phyloP scores from a whole-genome alignment of 2,888 invertebrate species.

The Lochmaea capreae region DNA sequence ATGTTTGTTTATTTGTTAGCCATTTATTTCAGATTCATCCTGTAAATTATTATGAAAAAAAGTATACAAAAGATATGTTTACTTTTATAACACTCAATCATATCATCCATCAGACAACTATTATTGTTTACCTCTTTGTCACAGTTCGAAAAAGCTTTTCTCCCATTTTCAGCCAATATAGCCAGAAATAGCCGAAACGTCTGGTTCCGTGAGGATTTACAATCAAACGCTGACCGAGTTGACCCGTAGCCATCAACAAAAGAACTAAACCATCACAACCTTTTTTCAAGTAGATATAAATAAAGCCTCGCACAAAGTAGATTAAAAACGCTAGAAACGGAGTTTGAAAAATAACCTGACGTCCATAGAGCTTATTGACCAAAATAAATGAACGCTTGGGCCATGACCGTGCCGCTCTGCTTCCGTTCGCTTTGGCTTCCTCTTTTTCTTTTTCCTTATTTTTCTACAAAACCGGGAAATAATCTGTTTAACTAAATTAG shows the following conservation, averaged over 20 bases:
- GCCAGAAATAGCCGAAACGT: slow-evolving; percentile 18
- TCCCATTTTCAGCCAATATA: slow-evolving; percentile 28
- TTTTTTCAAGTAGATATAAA: slow-evolving; percentile 37
- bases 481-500: slow-evolving; percentile 33
- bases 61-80: too few relatives aligned
- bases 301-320: slow-evolving; percentile 36
- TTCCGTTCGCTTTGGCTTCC: slow-evolving; percentile 9
- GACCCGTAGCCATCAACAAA: slow-evolving; percentile 32
- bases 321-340: slow-evolving; percentile 36
- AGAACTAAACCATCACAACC: slow-evolving; percentile 37
- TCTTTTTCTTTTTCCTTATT: slow-evolving; percentile 23
- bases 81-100: not conserved
- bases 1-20: too few relatives aligned
- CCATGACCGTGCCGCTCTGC: slow-evolving; percentile 13
- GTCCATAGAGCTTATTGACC: slow-evolving; percentile 39
- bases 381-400: slow-evolving; percentile 34
- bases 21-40: too few relatives aligned
- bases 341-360: slow-evolving; percentile 38
- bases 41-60: too few relatives aligned
- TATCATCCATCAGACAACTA: not conserved
- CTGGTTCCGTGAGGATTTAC: slow-evolving; percentile 28
- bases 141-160: slow-evolving; percentile 22
- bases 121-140: slow-evolving; percentile 29
- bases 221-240: slow-evolving; percentile 27
- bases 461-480: slow-evolving; percentile 28